Conservation (phyloP, 1,140 invertebrate genomes). For the Psix sp. region DNA sequence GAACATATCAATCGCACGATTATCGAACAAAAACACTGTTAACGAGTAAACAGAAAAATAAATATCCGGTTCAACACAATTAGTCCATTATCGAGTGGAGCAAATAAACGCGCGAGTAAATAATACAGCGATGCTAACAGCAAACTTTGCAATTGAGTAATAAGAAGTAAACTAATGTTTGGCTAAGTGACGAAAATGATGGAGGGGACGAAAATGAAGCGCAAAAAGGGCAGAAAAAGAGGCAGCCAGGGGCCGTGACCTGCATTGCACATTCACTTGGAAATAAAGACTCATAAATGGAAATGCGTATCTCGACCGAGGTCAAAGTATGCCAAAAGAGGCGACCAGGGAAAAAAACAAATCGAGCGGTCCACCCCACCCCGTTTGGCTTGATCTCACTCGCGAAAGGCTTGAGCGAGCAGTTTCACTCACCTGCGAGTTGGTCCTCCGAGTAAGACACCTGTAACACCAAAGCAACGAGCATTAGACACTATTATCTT, state of each 20-base stretch:
- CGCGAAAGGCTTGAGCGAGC: slow-evolving; percentile 13
- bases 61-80: too few relatives aligned
- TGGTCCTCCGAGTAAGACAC: slow-evolving; percentile 93
- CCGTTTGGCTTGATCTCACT: slow-evolving; percentile 18
- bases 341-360: too few relatives aligned
- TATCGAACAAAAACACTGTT: too few relatives aligned
- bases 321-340: slow-evolving; percentile 70
- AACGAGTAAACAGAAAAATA: too few relatives aligned
- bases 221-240: slow-evolving; percentile 20
- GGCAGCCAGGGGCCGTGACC: slow-evolving; percentile 52
- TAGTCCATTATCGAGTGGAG: too few relatives aligned
- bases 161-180: too few relatives aligned
- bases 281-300: slow-evolving; percentile 73
- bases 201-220: slow-evolving; percentile 21
- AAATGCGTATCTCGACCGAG: slow-evolving; percentile 59
- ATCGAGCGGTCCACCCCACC: slow-evolving; percentile 65
- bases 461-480: slow-evolving; percentile 78
- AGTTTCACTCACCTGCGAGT: slow-evolving; percentile 86
- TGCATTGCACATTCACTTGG: slow-evolving; percentile 62
- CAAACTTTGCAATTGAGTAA: too few relatives aligned
- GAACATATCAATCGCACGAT: too few relatives aligned
- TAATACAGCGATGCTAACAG: too few relatives aligned
- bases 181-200: neutral
- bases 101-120: too few relatives aligned
- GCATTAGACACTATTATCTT: neutral